Evolutionary conservation across 2,113 vertebrate species (phyloP).

Genomic region (Falco punctatus): DNA sequence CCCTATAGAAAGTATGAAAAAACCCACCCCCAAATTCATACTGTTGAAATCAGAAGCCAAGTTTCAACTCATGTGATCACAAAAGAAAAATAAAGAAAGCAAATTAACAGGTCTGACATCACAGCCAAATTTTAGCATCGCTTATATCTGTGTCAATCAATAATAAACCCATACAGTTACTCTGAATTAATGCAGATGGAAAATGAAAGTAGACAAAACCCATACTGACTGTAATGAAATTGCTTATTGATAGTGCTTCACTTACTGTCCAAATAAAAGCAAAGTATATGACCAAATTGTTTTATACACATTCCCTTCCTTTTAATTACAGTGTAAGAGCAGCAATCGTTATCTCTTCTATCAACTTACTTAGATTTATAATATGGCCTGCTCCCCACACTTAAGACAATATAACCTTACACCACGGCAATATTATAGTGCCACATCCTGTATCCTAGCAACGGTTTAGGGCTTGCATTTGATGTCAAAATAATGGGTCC

Average conservation of each 20-base stretch:
- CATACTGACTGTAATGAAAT: conserved; percentile 36
- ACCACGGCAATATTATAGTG: conserved; percentile 13
- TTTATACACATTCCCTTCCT: conserved; percentile 10
- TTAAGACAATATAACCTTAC: conserved; percentile 57
- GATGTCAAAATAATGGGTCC: conserved; percentile 62
- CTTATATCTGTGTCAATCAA: neutral
- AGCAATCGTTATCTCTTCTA: conserved; percentile 33
- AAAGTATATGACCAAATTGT: neutral
- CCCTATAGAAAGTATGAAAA: neutral
- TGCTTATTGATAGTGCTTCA: conserved; percentile 43
- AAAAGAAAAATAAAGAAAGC: neutral
- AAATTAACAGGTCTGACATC: neutral
- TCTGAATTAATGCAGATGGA: conserved; percentile 18
- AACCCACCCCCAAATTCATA: neutral
- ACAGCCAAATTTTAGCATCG: neutral
- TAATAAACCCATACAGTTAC: neutral
- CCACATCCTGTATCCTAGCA: conserved; percentile 66
- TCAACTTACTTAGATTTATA: conserved; percentile 41
- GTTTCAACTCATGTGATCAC: neutral
- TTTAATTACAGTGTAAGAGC: conserved; percentile 56
- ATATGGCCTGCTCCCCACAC: neutral
- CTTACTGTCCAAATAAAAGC: conserved; percentile 43
- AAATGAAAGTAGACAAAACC: conserved; percentile 41
- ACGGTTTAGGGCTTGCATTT: conserved; percentile 53
- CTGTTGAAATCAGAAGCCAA: neutral